Conservation (phyloP, 1,140 invertebrate genomes). For the Microplitis demolitor region DNA sequence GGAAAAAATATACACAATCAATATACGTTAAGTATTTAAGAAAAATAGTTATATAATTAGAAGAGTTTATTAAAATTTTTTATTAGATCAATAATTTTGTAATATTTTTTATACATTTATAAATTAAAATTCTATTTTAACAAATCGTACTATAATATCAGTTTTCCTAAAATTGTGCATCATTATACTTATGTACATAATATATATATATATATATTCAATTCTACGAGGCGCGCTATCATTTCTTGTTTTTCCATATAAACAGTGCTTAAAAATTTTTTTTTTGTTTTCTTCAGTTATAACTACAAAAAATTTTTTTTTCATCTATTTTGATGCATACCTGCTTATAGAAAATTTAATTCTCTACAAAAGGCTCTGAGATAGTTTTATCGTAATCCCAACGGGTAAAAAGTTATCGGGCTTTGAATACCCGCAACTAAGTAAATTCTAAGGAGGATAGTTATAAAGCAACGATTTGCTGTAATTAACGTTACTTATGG, state of each 20-base stretch:
- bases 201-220: no score
- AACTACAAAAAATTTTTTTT: no score
- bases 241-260: no score
- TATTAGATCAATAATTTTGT: slow-evolving; percentile 9
- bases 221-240: no score
- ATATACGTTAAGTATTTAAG: neutral
- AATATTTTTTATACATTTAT: neutral
- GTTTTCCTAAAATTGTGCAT: neutral
- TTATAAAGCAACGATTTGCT: no score
- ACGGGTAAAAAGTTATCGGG: neutral
- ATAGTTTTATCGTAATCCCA: neutral
- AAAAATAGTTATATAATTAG: slow-evolving; percentile 12
- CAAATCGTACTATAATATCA: neutral
- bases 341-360: no score
- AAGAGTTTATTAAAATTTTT: slow-evolving; percentile 1
- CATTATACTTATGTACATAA: no score
- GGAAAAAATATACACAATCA: slow-evolving; percentile 2
- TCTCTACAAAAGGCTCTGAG: neutral
- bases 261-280: no score
- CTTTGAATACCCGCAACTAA: neutral
- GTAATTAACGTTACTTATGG: no score
- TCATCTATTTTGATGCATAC: no score
- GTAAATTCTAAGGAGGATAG: neutral
- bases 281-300: no score
- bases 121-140: neutral